Conservation (phyloP, 1,140 invertebrate genomes). For the Lerema accius region DNA sequence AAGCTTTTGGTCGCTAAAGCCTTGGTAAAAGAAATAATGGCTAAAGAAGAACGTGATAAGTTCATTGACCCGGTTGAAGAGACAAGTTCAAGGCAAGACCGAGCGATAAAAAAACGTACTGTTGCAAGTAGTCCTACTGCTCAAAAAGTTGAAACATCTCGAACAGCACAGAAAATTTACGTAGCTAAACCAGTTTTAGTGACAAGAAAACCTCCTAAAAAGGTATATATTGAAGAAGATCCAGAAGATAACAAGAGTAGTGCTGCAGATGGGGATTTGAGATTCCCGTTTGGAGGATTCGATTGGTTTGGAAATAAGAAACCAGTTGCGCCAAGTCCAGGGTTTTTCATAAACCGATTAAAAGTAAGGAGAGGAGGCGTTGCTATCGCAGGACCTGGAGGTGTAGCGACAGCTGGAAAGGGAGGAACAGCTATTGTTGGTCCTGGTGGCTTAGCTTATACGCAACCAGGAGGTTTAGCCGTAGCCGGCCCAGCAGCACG, state of each 20-base stretch:
- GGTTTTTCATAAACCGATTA: conserved; percentile 86
- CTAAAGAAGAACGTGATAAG: conserved; percentile 36
- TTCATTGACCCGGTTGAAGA: conserved; percentile 5
- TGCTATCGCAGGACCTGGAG: conserved; percentile 89
- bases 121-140: conserved; percentile 36
- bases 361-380: conserved; percentile 88
- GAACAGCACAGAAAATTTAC: conserved; percentile 53
- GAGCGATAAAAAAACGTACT: conserved; percentile 60
- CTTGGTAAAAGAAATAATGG: not conserved
- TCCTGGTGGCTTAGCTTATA: conserved; percentile 87
- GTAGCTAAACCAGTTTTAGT: conserved; percentile 44
- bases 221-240: conserved; percentile 36
- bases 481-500: conserved; percentile 87
- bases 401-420: conserved; percentile 88
- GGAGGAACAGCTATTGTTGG: conserved; percentile 90
- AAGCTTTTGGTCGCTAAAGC: conserved; percentile 12
- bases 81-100: conserved; percentile 48
- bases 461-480: conserved; percentile 86
- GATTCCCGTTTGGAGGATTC: conserved; percentile 64
- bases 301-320: conserved; percentile 65
- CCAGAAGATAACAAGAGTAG: conserved; percentile 48
- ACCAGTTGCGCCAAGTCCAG: conserved; percentile 68
- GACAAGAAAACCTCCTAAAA: conserved; percentile 50
- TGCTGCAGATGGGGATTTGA: conserved; percentile 50
- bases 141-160: conserved; percentile 45